phyloP scores from a whole-genome alignment of 1,140 invertebrate species.

The Drosophila ficusphila region DNA sequence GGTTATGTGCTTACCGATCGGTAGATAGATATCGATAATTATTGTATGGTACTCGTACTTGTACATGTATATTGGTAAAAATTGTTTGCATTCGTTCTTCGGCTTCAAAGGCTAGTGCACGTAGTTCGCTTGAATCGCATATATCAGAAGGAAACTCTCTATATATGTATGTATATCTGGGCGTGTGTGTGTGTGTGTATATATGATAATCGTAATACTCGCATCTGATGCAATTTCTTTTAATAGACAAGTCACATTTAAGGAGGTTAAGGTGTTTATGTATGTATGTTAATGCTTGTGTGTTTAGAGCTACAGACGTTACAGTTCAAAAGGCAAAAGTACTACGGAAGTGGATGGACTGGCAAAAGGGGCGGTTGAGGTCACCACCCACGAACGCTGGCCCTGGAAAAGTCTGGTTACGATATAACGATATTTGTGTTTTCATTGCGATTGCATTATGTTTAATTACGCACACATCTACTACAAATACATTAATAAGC shows the following conservation, averaged over 20 bases:
- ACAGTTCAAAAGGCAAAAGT: conserved; percentile 48
- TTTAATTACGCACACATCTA: conserved; percentile 58
- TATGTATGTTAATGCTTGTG: conserved; percentile 26
- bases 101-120: conserved; percentile 62
- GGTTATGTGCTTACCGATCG: conserved; percentile 49
- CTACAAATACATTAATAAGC: conserved; percentile 69
- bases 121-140: conserved; percentile 39
- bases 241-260: conserved; percentile 82
- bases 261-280: conserved; percentile 63
- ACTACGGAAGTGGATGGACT: conserved; percentile 45
- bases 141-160: conserved; percentile 72
- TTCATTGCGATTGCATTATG: conserved; percentile 36
- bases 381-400: conserved; percentile 4
- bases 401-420: conserved; percentile 35
- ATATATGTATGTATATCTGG: conserved; percentile 44
- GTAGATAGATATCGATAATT: conserved; percentile 52
- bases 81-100: conserved; percentile 42
- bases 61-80: conserved; percentile 79
- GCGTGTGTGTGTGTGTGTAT: conserved; percentile 38
- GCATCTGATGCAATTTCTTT: conserved; percentile 71
- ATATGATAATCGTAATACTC: conserved; percentile 41
- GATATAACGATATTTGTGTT: conserved; percentile 33
- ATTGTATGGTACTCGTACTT: conserved; percentile 58
- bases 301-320: conserved; percentile 52
- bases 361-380: background rate